These are phyloP conservation scores for Trichomycterus rosablanca DNA, from an alignment of 2,113 vertebrate genomes.

Conservation along the genomic window DNA sequence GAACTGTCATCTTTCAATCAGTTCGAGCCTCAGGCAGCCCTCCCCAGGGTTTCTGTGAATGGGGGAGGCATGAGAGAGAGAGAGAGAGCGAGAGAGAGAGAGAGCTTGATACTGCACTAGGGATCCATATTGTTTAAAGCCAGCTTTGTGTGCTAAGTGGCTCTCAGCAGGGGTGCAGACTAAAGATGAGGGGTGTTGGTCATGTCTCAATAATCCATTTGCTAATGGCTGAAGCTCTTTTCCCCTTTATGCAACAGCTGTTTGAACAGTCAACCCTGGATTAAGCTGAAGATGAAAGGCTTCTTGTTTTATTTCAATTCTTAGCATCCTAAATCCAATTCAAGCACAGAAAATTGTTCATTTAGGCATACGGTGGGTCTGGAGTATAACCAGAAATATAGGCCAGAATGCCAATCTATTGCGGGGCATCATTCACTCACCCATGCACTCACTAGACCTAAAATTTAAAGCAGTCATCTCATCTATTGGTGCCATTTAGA, in stretches of 20 bases:
- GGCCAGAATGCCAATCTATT: too few relatives aligned
- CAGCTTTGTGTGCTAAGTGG: constrained; percentile 46
- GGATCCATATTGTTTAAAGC: constrained; percentile 65
- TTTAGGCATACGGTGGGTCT: too few relatives aligned
- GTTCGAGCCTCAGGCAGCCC: constrained; percentile 65
- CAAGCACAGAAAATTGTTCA: too few relatives aligned
- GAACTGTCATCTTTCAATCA: constrained; percentile 74
- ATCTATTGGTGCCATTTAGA: too few relatives aligned
- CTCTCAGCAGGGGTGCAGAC: constrained; percentile 36
- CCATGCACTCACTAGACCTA: too few relatives aligned
- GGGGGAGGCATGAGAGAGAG: constrained; percentile 50
- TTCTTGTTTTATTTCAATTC: not conserved
- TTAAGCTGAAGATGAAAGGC: constrained; percentile 13
- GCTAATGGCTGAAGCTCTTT: constrained; percentile 70
- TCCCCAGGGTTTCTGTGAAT: constrained; percentile 52
- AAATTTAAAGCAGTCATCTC: too few relatives aligned
- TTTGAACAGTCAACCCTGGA: constrained; percentile 31
- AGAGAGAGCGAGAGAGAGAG: constrained; percentile 11
- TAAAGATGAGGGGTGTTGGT: constrained; percentile 60
- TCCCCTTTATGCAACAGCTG: constrained; percentile 38
- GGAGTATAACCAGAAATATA: too few relatives aligned
- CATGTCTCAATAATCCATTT: constrained; percentile 75
- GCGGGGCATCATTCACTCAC: too few relatives aligned
- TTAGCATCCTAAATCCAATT: not conserved
- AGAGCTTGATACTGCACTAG: constrained; percentile 50